Conservation (phyloP, 2,888 invertebrate genomes). For the Tiliacea citrago region DNA sequence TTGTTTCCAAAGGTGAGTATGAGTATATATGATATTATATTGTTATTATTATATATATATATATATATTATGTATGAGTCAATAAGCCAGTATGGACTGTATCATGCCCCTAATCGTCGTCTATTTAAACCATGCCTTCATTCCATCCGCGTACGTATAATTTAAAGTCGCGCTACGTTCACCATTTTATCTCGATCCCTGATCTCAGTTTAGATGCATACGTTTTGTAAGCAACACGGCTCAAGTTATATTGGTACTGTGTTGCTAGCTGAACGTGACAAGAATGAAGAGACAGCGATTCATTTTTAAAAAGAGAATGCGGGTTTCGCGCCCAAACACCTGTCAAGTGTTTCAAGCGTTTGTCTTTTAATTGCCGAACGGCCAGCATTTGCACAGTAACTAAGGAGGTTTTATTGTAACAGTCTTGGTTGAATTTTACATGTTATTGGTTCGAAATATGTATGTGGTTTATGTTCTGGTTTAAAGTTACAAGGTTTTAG, state of each 20-base stretch:
- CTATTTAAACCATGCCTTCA: constrained; percentile 62
- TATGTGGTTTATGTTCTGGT: neutral
- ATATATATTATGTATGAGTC: constrained; percentile 27
- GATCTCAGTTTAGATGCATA: constrained; percentile 33
- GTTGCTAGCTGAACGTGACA: constrained; percentile 78
- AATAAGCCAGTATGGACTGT: constrained; percentile 48
- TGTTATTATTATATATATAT: too few relatives aligned
- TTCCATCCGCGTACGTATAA: constrained; percentile 70
- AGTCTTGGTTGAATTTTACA: constrained; percentile 28
- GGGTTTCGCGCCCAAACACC: constrained; percentile 82
- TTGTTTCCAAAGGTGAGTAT: constrained; percentile 6
- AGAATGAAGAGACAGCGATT: constrained; percentile 74
- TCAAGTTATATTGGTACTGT: constrained; percentile 67
- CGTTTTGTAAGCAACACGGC: constrained; percentile 64
- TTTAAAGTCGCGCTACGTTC: constrained; percentile 66
- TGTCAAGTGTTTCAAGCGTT: constrained; percentile 78
- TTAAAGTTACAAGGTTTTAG: constrained; percentile 21
- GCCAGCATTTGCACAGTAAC: constrained; percentile 67
- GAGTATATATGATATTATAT: too few relatives aligned
- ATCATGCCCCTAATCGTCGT: constrained; percentile 57
- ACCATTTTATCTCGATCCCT: constrained; percentile 58
- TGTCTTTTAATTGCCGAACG: constrained; percentile 68
- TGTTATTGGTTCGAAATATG: constrained; percentile 11
- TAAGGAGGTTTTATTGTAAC: constrained; percentile 55
- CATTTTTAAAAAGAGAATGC: constrained; percentile 81